phyloP scores from a whole-genome alignment of 2,888 invertebrate species.

The Idaea biselata region DNA sequence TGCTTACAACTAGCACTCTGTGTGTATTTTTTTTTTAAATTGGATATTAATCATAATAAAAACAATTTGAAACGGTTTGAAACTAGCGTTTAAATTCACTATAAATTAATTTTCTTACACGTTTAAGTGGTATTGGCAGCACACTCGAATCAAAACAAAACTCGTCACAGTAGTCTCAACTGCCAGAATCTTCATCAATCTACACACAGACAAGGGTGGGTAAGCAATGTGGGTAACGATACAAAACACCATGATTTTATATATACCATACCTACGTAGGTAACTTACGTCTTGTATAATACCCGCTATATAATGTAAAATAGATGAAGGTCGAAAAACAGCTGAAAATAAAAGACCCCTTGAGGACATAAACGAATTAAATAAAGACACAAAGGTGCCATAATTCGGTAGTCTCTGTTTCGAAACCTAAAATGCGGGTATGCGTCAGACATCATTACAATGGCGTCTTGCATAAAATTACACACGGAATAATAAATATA shows the following conservation, averaged over 20 bases:
- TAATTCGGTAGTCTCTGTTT: not conserved
- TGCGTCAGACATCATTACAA: not conserved
- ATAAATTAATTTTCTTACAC: no score
- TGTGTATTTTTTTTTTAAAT: no score
- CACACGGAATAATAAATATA: not conserved
- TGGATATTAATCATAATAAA: no score
- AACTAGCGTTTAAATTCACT: no score
- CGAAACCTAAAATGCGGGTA: not conserved
- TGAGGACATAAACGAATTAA: not conserved
- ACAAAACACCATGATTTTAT: not conserved
- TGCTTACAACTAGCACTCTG: not conserved
- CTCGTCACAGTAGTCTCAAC: no score
- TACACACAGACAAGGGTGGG: not conserved
- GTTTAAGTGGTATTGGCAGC: no score
- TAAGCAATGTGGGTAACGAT: not conserved
- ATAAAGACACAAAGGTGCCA: not conserved
- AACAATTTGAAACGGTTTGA: no score
- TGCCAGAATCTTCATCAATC: not conserved
- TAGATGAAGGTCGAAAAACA: not conserved
- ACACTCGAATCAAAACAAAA: no score
- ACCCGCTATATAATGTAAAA: not conserved
- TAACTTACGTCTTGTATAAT: not conserved
- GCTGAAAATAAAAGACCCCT: not conserved
- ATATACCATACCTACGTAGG: not conserved
- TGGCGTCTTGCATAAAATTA: not conserved